phyloP scores from a whole-genome alignment of 2,888 invertebrate genomes.

The Ctenicera cuprea region DNA sequence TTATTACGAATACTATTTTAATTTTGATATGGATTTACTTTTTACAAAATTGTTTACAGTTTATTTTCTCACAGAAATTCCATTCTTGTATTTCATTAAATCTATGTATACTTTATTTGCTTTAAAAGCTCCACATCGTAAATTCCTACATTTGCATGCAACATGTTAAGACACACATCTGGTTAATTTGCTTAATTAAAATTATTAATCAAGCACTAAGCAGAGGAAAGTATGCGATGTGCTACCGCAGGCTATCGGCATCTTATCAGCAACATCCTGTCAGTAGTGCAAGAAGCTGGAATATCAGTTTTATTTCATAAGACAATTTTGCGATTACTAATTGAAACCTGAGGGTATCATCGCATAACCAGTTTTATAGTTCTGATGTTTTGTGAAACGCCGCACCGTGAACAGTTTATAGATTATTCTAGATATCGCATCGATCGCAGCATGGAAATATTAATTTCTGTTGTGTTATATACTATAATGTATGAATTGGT shows the following conservation, averaged over 20 bases:
- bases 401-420: neutral
- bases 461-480: too few relatives aligned
- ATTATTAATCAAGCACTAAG: neutral
- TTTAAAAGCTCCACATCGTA: neutral
- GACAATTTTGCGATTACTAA: neutral
- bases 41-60: too few relatives aligned
- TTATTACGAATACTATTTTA: too few relatives aligned
- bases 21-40: too few relatives aligned
- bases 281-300: neutral
- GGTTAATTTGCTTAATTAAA: conserved; percentile 19
- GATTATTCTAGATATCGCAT: neutral
- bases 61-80: too few relatives aligned
- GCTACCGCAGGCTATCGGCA: neutral
- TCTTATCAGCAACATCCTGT: conserved; percentile 16
- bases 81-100: too few relatives aligned
- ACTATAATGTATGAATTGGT: too few relatives aligned
- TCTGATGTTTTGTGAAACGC: too few relatives aligned
- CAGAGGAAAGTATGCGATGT: neutral
- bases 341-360: neutral
- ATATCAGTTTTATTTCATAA: neutral
- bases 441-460: too few relatives aligned
- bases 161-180: neutral
- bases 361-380: too few relatives aligned
- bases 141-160: conserved; percentile 4
- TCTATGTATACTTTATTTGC: too few relatives aligned